Percentiles rank a stretch among this genome's conserved stretches.
Conservation (phyloP, 2,797 vertebrate species). For the Hippocampus kuda region DNA sequence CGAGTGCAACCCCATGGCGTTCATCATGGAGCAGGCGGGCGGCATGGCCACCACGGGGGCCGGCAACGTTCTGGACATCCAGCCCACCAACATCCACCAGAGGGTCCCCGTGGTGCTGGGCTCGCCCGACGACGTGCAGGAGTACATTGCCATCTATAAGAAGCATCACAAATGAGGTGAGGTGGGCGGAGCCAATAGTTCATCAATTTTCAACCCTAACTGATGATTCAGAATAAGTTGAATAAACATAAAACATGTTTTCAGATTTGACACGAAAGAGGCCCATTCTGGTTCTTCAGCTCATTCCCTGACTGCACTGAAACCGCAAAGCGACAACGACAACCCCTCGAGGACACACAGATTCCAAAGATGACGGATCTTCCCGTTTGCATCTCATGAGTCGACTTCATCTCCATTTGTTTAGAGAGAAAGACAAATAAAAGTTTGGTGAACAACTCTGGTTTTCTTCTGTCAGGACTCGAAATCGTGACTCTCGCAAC, state of each 20-base stretch:
- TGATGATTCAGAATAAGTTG: too few relatives aligned
- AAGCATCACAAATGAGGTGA: conserved; percentile 67
- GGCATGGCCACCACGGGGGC: conserved; percentile 83
- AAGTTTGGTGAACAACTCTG: not conserved
- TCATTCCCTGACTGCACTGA: conserved; percentile 17
- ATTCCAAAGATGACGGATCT: too few relatives aligned
- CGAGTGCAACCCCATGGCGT: conserved; percentile 91
- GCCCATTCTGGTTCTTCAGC: conserved; percentile 6
- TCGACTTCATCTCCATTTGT: conserved; percentile 23
- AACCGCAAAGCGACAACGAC: conserved; percentile 14
- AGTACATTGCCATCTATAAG: conserved; percentile 79
- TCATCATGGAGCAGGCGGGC: conserved; percentile 87
- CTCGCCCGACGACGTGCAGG: conserved; percentile 83
- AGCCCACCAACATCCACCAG: conserved; percentile 82
- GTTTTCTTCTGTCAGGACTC: conserved; percentile 1
- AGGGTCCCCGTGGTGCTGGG: conserved; percentile 81
- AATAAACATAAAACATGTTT: not conserved
- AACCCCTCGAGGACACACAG: conserved; percentile 5
- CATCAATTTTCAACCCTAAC: too few relatives aligned
- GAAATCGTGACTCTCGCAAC: not conserved
- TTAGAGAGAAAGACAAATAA: conserved; percentile 29
- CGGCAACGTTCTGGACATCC: conserved; percentile 76
- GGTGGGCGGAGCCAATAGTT: too few relatives aligned
- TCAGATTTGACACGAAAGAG: not conserved
- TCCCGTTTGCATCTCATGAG: conserved; percentile 17